These are phyloP conservation scores for Sinocyclocheilus anshuiensis DNA, from an alignment of 2,113 vertebrate species.

Conservation along the genomic window DNA sequence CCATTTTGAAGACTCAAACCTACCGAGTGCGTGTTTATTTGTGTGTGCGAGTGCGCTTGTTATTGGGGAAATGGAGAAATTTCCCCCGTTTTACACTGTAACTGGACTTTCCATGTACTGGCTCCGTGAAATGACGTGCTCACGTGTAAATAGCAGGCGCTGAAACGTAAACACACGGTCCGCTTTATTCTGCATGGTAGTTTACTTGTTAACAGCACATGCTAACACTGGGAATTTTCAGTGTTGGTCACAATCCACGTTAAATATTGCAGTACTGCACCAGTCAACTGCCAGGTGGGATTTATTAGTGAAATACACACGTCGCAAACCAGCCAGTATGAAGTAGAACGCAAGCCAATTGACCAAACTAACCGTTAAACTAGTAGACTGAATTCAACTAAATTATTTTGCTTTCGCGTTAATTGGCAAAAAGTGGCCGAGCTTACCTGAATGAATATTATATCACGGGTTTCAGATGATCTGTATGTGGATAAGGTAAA, in stretches of 20 bases:
- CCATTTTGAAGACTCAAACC: background rate
- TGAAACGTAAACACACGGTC: background rate
- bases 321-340: slow-evolving; percentile 3
- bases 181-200: slow-evolving; percentile 28
- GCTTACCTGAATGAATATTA: background rate
- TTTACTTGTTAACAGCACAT: slow-evolving; percentile 24
- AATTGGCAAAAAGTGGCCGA: background rate
- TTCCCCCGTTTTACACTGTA: slow-evolving; percentile 70
- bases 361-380: background rate
- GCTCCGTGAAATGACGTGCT: background rate
- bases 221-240: background rate
- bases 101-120: slow-evolving; percentile 36
- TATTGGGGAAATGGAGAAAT: slow-evolving; percentile 21
- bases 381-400: background rate
- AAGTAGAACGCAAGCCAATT: background rate
- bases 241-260: background rate
- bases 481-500: background rate
- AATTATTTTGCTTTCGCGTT: background rate
- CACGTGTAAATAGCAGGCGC: slow-evolving; percentile 19
- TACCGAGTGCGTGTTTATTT: background rate
- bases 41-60: background rate
- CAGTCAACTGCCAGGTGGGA: slow-evolving; percentile 29
- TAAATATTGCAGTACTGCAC: slow-evolving; percentile 20
- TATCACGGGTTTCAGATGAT: background rate
- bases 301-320: background rate